Conservation (phyloP, 1,140 invertebrate species). For the Micrasema minimum region DNA sequence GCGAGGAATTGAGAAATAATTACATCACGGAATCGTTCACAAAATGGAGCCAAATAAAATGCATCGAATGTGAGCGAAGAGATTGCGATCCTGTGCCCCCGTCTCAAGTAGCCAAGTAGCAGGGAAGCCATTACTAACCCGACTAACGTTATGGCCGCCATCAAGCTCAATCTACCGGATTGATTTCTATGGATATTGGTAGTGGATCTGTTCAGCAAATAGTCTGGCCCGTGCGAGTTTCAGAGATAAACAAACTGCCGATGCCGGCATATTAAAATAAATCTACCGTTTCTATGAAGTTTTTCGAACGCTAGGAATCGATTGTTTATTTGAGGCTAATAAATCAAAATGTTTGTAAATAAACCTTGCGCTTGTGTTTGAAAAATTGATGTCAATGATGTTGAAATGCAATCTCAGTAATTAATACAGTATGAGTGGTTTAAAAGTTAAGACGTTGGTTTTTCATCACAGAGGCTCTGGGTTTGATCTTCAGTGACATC, state of each 20-base stretch:
- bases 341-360: too few relatives aligned
- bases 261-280: too few relatives aligned
- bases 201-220: conserved; percentile 25
- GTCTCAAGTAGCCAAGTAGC: not conserved
- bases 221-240: conserved; percentile 6
- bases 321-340: too few relatives aligned
- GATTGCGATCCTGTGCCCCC: not conserved
- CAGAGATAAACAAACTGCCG: not conserved
- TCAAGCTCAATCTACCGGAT: conserved; percentile 37
- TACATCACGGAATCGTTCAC: conserved; percentile 31
- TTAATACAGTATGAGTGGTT: too few relatives aligned
- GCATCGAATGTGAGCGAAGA: conserved; percentile 1
- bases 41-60: conserved; percentile 10
- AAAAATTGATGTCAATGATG: too few relatives aligned
- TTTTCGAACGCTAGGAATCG: too few relatives aligned
- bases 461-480: too few relatives aligned
- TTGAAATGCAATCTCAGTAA: too few relatives aligned
- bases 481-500: too few relatives aligned
- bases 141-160: conserved; percentile 11
- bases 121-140: conserved; percentile 17
- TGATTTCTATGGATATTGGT: conserved; percentile 39
- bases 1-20: conserved; percentile 27
- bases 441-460: too few relatives aligned
- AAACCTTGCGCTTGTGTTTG: too few relatives aligned
- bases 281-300: too few relatives aligned